These are phyloP conservation scores for Myrmophylax atrothorax DNA, from an alignment of 2,113 vertebrate genomes.

Conservation along the genomic window DNA sequence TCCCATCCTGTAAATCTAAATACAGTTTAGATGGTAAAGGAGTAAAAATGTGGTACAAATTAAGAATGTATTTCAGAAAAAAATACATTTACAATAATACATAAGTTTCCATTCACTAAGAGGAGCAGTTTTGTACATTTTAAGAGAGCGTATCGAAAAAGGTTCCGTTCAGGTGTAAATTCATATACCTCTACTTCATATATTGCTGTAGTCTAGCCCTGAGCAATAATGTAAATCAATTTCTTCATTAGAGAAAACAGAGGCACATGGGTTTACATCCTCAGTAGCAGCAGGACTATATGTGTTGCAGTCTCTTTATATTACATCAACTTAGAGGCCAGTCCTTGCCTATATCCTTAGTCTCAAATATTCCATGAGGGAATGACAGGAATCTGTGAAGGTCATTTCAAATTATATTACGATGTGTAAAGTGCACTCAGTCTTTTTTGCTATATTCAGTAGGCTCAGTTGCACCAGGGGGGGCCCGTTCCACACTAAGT, in stretches of 20 bases:
- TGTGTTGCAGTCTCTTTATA: background rate
- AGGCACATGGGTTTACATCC: background rate
- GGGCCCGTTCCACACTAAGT: background rate
- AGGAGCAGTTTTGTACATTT: background rate
- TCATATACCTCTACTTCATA: background rate
- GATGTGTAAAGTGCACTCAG: background rate
- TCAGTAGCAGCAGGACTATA: background rate
- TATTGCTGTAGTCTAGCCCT: background rate
- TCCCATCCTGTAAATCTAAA: background rate
- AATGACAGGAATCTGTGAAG: background rate
- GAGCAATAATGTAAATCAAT: background rate
- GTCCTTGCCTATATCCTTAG: background rate
- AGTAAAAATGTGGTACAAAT: background rate
- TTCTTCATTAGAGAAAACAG: background rate
- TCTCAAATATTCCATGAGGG: background rate
- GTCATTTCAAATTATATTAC: background rate
- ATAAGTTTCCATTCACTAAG: background rate
- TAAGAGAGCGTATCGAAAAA: background rate
- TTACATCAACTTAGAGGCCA: background rate
- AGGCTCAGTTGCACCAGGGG: background rate
- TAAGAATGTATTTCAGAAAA: background rate
- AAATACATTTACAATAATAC: background rate
- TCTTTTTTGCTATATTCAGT: constrained; percentile 5
- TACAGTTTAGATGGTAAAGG: background rate
- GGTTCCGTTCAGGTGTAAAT: background rate